Base-by-base conservation (phyloP, 2,113 vertebrate genomes). In the Cheilinus undulatus region DNA sequence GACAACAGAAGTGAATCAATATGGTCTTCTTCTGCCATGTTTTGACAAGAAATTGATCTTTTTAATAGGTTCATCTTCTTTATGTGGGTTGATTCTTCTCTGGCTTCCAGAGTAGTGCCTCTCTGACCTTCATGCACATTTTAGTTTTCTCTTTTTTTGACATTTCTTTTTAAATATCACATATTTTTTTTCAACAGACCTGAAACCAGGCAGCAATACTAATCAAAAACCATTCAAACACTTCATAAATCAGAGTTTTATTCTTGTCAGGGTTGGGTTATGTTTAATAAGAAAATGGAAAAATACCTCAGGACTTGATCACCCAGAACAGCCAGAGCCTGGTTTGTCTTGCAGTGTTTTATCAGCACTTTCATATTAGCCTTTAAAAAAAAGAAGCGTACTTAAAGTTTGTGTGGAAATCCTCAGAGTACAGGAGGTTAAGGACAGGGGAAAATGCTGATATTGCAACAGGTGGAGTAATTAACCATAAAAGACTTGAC, bases 331-430 rank as follows among this genome's bases (percentile, higher is more conserved):
- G 94, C 96, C 7, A 99, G 92, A n/a, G 89, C 95, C 52, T 92
- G 93, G 78, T 98, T 96, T 2, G 97, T 98, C 72, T 94, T 91
- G 82, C 93, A 93, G 82, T 99, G 97, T 54, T 82, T 71, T 53
- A 98, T 88, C 65, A 99, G 28, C 5, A 97, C 62, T 71, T 92
- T 94, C 67, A 72, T 40, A 64, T 97, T 95, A 69, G 95, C 93
- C 97, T 99, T 84, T 27, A 52, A 43, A 52, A 43, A 84, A 61
- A 66, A 34, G 15, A 30, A 45, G n/a, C 22, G 4, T 32, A 0
- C n/a, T 46, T 12, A 34, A 34, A 11, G 23, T 12, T 9, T 72
- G 5, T 24, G 68, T 9, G 19, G 24, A 54, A 7, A 70, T 46
- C 14, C 4, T 69, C n/a, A 46, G 3, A 8, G 10, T 15, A 27